Evolutionary conservation across 2,113 vertebrate species (phyloP).

Genomic region (rabbit (Oryctolagus cuniculus)): DNA sequence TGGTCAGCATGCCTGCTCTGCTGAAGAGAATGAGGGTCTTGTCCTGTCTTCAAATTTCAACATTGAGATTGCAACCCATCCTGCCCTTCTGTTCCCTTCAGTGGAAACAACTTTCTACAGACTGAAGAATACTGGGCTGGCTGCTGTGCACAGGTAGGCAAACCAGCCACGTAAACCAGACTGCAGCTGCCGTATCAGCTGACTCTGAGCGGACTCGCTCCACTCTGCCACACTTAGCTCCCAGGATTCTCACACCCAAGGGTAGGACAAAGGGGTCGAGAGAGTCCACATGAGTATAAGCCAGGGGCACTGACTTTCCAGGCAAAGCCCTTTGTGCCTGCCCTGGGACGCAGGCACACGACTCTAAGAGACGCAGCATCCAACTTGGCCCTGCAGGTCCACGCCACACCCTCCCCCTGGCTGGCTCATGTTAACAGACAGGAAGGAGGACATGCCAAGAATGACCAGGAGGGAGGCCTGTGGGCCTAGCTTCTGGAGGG

Average conservation of each 20-base stretch:
- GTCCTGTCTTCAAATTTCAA: background rate
- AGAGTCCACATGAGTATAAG: background rate
- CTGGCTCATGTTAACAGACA: background rate
- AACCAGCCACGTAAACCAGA: no score
- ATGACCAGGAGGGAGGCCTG: no score
- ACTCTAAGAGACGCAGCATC: background rate
- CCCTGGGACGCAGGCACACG: no score
- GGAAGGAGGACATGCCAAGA: no score
- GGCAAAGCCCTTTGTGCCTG: background rate
- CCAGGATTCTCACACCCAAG: background rate
- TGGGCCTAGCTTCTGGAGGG: no score
- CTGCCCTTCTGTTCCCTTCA: accelerated
- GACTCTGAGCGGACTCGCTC: background rate
- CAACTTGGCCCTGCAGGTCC: accelerated
- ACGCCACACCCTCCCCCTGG: accelerated
- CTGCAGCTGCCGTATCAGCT: accelerated
- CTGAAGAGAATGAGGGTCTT: background rate
- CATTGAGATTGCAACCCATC: accelerated
- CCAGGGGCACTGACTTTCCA: background rate
- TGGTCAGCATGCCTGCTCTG: no score
- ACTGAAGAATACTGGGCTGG: accelerated
- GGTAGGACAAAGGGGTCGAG: no score
- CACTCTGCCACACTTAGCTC: accelerated
- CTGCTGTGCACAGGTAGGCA: accelerated
- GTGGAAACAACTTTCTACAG: background rate